These are phyloP conservation scores for Rhizoglyphus robini DNA, from an alignment of 1,140 invertebrate species.

Conservation along the genomic window DNA sequence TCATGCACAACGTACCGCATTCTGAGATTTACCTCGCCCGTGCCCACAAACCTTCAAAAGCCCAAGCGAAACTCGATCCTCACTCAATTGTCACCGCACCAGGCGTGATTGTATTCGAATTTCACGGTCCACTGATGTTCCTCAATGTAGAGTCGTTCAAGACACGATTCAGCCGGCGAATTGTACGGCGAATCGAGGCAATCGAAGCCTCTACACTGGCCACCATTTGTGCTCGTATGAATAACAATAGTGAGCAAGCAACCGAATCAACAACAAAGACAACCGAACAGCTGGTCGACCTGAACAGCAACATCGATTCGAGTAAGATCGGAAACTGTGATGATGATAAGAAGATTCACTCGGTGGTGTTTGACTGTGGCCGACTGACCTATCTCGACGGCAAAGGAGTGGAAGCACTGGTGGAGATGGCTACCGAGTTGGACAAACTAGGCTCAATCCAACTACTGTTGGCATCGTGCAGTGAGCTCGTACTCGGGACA, in stretches of 20 bases:
- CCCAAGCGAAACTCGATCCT: background rate
- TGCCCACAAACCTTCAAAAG: background rate
- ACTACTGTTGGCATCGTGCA: too few relatives aligned
- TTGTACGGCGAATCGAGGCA: too few relatives aligned
- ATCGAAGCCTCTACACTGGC: too few relatives aligned
- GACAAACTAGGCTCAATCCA: too few relatives aligned
- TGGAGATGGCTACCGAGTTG: slow-evolving; percentile 20
- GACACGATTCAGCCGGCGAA: background rate
- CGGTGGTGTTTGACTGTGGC: too few relatives aligned
- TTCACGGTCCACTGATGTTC: slow-evolving; percentile 10
- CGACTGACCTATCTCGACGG: slow-evolving; percentile 25
- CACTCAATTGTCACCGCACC: background rate
- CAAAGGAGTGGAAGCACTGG: slow-evolving; percentile 23
- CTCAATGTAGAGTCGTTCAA: background rate
- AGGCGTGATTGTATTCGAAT: background rate
- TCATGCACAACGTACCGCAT: background rate
- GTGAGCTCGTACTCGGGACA: too few relatives aligned
- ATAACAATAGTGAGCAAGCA: too few relatives aligned
- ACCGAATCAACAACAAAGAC: too few relatives aligned
- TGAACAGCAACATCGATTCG: slow-evolving; percentile 4
- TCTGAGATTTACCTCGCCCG: background rate
- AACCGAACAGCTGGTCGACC: too few relatives aligned
- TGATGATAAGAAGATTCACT: too few relatives aligned
- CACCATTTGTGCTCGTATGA: too few relatives aligned
- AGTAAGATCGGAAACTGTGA: background rate